phyloP scores from a whole-genome alignment of 1,140 invertebrate species.

The Platorchestia sp. region DNA sequence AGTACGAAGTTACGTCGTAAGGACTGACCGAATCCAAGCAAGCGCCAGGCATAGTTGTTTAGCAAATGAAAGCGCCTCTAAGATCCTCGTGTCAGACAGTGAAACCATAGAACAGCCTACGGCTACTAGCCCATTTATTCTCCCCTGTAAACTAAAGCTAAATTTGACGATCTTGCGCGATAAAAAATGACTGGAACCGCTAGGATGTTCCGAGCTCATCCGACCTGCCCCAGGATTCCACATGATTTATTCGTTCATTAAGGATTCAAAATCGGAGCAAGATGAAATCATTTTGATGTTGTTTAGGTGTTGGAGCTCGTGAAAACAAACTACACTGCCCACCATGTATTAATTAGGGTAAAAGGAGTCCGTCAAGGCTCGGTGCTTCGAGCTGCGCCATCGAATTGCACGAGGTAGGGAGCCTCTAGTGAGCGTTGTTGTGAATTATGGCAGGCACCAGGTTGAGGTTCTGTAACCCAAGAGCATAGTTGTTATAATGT shows the following conservation, averaged over 20 bases:
- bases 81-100: slow-evolving; percentile 27
- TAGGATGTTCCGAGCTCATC: not conserved
- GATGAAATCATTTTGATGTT: not conserved
- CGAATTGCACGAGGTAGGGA: not conserved
- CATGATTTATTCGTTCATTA: not conserved
- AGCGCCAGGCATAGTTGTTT: slow-evolving; percentile 47
- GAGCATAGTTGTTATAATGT: not conserved
- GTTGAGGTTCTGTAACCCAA: not conserved
- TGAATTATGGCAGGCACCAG: not conserved
- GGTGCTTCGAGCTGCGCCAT: not conserved
- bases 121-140: not conserved
- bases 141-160: not conserved
- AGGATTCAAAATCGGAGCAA: not conserved
- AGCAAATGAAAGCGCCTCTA: slow-evolving; percentile 25
- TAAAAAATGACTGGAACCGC: not conserved
- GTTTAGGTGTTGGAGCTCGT: not conserved
- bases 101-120: slow-evolving; percentile 35
- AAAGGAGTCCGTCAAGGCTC: not conserved
- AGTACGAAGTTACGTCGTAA: slow-evolving; percentile 14
- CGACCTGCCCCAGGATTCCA: not conserved
- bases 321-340: not conserved
- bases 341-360: not conserved
- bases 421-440: not conserved
- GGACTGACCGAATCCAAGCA: slow-evolving; percentile 35
- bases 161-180: not conserved